Base-by-base conservation (phyloP, 1,140 invertebrate genomes). In the Trinorchestia longiramus region DNA sequence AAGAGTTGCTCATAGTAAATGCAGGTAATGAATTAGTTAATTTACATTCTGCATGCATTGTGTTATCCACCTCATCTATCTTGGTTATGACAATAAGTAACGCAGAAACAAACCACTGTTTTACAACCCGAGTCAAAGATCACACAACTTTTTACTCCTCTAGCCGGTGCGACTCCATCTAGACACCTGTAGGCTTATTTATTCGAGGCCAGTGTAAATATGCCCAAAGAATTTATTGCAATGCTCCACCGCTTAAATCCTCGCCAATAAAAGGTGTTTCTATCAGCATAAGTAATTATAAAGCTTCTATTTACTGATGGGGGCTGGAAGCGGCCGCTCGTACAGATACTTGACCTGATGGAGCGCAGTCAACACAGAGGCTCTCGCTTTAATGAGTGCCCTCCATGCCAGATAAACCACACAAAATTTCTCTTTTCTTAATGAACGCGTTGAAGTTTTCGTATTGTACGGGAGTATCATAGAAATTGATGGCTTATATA, bases 211-310 rank as follows among this genome's bases (percentile, higher is more conserved):
- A 45, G 44, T 47, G 92, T 45, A 94, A 94, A 94, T 94, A 94
- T 94, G 92, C 43, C 92, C 92, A 94, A 94, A 94, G 92, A 94
- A 94, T 94, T 94, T 94, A 94, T 94, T 94, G 92, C 92, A 94
- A 94, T 94, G 92, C 92, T 45, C 92, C 44, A 94, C 92, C 92
- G 92, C 92, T 94, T 94, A 94, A 94, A 94, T 45, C 36, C 43
- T 45, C 92, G 36, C 92, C 92, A 43, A 94, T 94, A 47, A 94
- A 94, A 94, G 44, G 92, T 94, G 92, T 94, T 94, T 43, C 92
- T 94, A 94, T 94, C 43, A 94, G 43, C 92, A 94, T 94, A 94
- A 94, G 92, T 94, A 94, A 94, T 94, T 94, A 94, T 94, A 94
- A 94, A 94, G 44, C 43, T 40, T 94, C 43, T 94, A 94, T 94